Conservation (phyloP, 1,140 invertebrate species). For the Cydia amplana region DNA sequence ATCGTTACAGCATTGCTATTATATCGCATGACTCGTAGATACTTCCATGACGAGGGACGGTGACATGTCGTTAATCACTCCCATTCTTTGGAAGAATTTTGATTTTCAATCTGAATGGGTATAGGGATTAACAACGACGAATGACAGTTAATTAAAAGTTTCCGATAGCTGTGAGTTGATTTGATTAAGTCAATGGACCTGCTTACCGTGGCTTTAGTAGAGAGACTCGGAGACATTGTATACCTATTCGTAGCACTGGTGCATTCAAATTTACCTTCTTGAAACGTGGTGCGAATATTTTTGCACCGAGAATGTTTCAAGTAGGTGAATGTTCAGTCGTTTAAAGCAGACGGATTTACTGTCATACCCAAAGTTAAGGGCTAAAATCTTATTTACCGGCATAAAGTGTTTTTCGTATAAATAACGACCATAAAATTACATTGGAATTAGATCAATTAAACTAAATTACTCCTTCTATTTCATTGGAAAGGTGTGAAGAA, state of each 20-base stretch:
- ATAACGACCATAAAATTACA: too few species aligned
- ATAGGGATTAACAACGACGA: slow-evolving; percentile 65
- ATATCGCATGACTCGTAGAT: slow-evolving; percentile 70
- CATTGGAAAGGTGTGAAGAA: not conserved
- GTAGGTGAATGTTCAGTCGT: too few species aligned
- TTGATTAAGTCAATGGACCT: not conserved
- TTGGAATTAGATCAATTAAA: too few species aligned
- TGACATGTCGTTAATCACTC: slow-evolving; percentile 74
- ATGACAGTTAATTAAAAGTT: slow-evolving; percentile 61
- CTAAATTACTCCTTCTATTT: not conserved
- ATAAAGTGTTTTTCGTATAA: too few species aligned
- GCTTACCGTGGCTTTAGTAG: not conserved
- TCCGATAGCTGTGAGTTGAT: slow-evolving; percentile 16
- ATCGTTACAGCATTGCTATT: slow-evolving; percentile 70
- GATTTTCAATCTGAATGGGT: slow-evolving; percentile 69
- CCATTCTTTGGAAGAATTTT: slow-evolving; percentile 69
- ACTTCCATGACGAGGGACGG: slow-evolving; percentile 56
- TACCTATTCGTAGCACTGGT: not conserved
- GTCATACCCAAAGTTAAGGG: too few species aligned
- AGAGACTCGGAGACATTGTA: not conserved
- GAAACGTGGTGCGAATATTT: not conserved
- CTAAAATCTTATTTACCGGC: too few species aligned
- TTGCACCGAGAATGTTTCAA: not conserved
- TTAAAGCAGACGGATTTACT: too few species aligned
- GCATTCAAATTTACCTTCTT: not conserved